Percentiles rank a stretch among this genome's conserved stretches.
phyloP scores from a whole-genome alignment of 2,888 invertebrate genomes.

The Selenia dentaria region DNA sequence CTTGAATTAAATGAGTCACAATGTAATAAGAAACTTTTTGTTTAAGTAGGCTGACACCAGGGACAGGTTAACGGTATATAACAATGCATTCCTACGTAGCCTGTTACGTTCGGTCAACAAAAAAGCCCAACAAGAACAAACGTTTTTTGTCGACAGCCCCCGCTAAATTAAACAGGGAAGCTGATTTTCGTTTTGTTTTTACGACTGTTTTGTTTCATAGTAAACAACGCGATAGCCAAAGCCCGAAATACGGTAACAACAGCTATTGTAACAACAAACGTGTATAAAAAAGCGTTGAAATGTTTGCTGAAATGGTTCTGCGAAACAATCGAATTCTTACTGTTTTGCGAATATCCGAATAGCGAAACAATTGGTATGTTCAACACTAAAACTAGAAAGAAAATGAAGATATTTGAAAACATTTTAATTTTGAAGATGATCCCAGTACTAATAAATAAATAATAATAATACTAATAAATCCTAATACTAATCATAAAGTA shows the following conservation, averaged over 20 bases:
- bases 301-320: conserved; percentile 15
- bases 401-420: too few relatives aligned
- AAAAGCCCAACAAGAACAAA: conserved; percentile 67
- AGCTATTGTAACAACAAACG: conserved; percentile 37
- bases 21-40: not conserved
- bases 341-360: conserved; percentile 5
- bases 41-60: conserved; percentile 34
- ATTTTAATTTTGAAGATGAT: too few relatives aligned
- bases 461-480: too few relatives aligned
- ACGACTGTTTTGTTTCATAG: conserved; percentile 58
- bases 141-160: conserved; percentile 76
- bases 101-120: conserved; percentile 68
- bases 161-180: conserved; percentile 81
- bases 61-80: conserved; percentile 67
- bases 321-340: conserved; percentile 14
- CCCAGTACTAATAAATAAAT: too few relatives aligned
- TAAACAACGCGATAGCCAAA: conserved; percentile 51
- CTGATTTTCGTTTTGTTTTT: conserved; percentile 68
- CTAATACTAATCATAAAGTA: too few relatives aligned
- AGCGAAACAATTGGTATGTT: too few relatives aligned
- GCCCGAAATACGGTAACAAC: conserved; percentile 42
- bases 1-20: too few relatives aligned
- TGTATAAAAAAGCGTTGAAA: conserved; percentile 30
- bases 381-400: too few relatives aligned
- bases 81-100: conserved; percentile 79